A percentile compares a stretch with the other conserved stretches of the same genome.
These are phyloP conservation scores for Drosophila robusta DNA, from an alignment of 2,888 invertebrate genomes.

Conservation along the genomic window DNA sequence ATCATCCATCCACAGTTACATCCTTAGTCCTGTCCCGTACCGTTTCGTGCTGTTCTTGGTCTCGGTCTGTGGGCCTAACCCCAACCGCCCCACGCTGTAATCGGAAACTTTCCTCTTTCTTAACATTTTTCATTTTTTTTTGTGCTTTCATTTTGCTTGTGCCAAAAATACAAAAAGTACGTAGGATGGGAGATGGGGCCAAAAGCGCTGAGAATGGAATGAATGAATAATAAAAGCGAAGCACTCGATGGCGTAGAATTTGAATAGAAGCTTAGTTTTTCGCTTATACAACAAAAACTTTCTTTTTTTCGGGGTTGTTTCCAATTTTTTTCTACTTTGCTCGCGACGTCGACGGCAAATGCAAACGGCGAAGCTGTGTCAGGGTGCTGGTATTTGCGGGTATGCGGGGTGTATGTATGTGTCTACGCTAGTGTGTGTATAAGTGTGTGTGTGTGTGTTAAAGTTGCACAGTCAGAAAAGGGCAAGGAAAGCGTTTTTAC, in stretches of 20 bases:
- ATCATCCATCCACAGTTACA: conserved; percentile 19
- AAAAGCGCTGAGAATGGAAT: conserved; percentile 67
- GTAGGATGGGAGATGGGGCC: neutral
- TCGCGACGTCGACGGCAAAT: conserved; percentile 44
- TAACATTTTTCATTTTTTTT: conserved; percentile 77
- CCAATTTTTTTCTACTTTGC: conserved; percentile 76
- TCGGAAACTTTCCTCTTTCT: conserved; percentile 82
- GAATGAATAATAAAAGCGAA: conserved; percentile 81
- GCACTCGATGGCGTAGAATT: conserved; percentile 83
- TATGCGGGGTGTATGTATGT: conserved; percentile 25
- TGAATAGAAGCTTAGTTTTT: conserved; percentile 85
- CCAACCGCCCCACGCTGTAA: conserved; percentile 58
- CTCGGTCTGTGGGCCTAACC: conserved; percentile 17
- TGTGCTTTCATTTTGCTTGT: conserved; percentile 76
- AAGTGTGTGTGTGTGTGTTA: conserved; percentile 48
- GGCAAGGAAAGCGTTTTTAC: conserved; percentile 75
- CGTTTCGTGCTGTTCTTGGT: neutral
- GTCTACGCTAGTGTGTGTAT: conserved; percentile 10
- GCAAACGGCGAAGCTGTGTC: conserved; percentile 21
- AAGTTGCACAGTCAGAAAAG: conserved; percentile 67
- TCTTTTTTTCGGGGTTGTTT: conserved; percentile 79
- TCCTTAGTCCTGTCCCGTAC: conserved; percentile 11
- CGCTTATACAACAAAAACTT: conserved; percentile 82
- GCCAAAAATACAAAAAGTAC: conserved; percentile 72
- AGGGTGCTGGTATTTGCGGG: conserved; percentile 12